Percentiles rank a stretch among this genome's conserved stretches.
Conservation (phyloP, 2,888 invertebrate species). For the Bellardia bayeri region DNA sequence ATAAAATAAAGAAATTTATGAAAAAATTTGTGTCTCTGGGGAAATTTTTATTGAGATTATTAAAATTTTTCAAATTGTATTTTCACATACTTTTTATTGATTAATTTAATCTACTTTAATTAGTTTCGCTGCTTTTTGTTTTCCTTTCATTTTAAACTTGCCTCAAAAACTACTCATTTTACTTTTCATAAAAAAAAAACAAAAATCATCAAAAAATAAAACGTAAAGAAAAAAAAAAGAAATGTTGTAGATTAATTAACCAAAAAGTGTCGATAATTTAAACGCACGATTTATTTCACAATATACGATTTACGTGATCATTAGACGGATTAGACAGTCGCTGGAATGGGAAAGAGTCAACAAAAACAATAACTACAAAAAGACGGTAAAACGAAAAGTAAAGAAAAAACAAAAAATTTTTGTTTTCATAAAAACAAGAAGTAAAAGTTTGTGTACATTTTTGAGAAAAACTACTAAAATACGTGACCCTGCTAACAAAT, state of each 20-base stretch:
- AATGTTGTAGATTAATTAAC: conserved; percentile 63
- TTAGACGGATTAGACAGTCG: conserved; percentile 61
- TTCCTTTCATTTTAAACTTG: too few species aligned
- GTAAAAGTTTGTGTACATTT: conserved; percentile 58
- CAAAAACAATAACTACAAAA: neutral
- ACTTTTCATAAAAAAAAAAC: neutral
- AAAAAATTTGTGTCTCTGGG: too few species aligned
- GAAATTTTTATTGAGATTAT: too few species aligned
- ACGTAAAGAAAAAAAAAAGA: neutral
- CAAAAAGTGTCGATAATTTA: conserved; percentile 62
- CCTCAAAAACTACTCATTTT: too few species aligned
- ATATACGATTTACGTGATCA: conserved; percentile 71
- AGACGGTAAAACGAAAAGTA: conserved; percentile 3
- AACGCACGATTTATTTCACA: conserved; percentile 67
- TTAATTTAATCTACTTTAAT: too few species aligned
- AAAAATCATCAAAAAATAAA: neutral
- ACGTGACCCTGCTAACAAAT: conserved; percentile 69
- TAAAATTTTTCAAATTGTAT: too few species aligned
- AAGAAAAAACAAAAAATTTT: neutral
- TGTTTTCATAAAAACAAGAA: conserved; percentile 29
- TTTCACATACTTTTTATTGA: too few species aligned
- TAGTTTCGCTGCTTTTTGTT: too few species aligned
- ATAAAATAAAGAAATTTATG: too few species aligned
- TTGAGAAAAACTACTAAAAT: conserved; percentile 44
- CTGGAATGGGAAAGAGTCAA: conserved; percentile 28